These are phyloP conservation scores for Bufotes viridis DNA, from an alignment of 2,797 vertebrate genomes.

Conservation along the genomic window DNA sequence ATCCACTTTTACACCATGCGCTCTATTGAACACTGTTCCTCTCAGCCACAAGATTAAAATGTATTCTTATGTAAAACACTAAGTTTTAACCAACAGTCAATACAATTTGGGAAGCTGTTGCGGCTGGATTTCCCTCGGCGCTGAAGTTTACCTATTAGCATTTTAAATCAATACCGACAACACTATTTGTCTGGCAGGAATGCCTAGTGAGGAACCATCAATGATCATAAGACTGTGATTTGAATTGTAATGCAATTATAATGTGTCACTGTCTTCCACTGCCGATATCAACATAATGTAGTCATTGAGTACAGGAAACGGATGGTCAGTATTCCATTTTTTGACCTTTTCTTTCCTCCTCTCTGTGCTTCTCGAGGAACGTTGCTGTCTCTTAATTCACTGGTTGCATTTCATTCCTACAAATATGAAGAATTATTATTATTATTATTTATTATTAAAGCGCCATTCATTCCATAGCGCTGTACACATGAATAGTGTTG, in stretches of 20 bases:
- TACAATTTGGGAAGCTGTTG: conserved; percentile 13
- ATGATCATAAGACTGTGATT: conserved; percentile 37
- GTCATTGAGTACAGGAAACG: not conserved
- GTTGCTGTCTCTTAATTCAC: conserved; percentile 15
- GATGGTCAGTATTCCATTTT: not conserved
- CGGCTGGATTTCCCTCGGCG: not conserved
- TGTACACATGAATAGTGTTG: too few relatives aligned
- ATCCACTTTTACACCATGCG: not conserved
- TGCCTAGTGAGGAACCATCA: not conserved
- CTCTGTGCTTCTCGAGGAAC: not conserved
- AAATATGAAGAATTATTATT: too few relatives aligned
- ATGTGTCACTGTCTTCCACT: not conserved
- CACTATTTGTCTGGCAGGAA: conserved; percentile 12
- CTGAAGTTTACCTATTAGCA: conserved; percentile 20
- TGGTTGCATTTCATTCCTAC: not conserved
- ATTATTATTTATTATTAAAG: too few relatives aligned
- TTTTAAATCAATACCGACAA: conserved; percentile 27
- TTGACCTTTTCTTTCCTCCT: not conserved
- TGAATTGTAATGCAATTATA: conserved; percentile 31
- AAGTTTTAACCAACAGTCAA: not conserved
- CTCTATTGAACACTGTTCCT: not conserved
- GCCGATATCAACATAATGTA: not conserved
- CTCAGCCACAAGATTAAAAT: not conserved
- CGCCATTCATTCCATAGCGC: too few relatives aligned
- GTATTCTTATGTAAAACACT: conserved; percentile 1